Evolutionary conservation across 2,888 invertebrate species (phyloP), one percentile per base, ranked within the genome.

Genomic region (Glaucopsyche alexis): DNA sequence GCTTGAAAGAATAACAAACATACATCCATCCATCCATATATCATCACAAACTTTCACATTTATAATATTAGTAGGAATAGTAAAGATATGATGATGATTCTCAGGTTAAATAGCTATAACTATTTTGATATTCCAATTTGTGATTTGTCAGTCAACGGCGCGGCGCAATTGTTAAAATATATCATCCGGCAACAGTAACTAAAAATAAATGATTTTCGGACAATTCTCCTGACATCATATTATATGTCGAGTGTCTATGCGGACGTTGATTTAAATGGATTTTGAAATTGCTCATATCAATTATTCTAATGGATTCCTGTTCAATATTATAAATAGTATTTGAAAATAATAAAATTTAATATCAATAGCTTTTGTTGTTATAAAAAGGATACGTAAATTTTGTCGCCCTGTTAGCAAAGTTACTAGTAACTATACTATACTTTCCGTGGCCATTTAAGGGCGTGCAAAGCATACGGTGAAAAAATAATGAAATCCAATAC

Each of bases 251-350:
- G 2, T 45, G 67, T 2, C 16, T 2, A 6, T 45, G 42, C 13
- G 16, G 42, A 67, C 16, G 42, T 45, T 45, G 19, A 45, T 67
- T 67, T 67, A 45, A 16, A 47, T 42, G 11, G n/a, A 47, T 38
- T 67, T 45, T 16, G 16, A n/a, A 16, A n/a, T 67, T 67, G 42
- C n/a, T 42, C 67, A n/a, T 42, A 45, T 67, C 42, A 67, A 45
- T 67, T 47, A 45, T 45, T 40, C n/a, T 16, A 55, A 55, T 55
- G 55, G 19, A 55, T 55, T 55, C 19, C 19, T 19, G 19, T 16
- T 55, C 9, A 55, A 50, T 50, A 50, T 50, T 52, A 16, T 52
- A 52, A 52, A 52, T 52, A 52, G 16, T 9, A 16, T 52, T 52
- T 16, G 52, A 52, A 52, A 52, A 52, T 52, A 16, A 8, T 8